Evolutionary conservation across 2,797 vertebrate genomes (phyloP), one percentile per base, ranked within the genome.

Genomic region (Chaetophractus vellerosus): DNA sequence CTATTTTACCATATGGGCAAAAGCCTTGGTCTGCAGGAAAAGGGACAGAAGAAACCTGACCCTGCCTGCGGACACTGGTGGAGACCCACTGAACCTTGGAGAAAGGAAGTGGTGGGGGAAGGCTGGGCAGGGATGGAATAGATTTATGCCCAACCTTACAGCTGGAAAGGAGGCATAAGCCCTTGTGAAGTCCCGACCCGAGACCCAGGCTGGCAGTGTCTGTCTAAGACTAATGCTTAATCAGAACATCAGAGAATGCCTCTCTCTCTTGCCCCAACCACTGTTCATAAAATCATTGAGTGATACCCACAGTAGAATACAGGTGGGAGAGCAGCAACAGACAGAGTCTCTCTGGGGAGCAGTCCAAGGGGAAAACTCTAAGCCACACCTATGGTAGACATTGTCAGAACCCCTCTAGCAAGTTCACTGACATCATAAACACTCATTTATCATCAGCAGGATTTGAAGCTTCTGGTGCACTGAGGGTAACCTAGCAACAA

Each of bases 261-360:
- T 23, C 28, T n/a, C 16, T 33, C 11, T 48, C 5, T 21, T 2
- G 1, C 9, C 38, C 3, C 45, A 0, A 0, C 33, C 31, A n/a
- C 36, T 2, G 5, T 5, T 3, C 26, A 10, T 9, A 45, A 26
- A 38, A 11, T 9, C 15, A 23, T 2, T 9, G 59, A 68, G 38
- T 7, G 52, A 38, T 69, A 38, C 18, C 66, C 28, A 14, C 5
- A 38, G 8, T 28, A 24, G 74, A 36, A 26, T 15, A 14, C 7
- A 55, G 4, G 1, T 6, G 21, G 45, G 63, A 28, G 14, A 57
- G 18, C 24, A 24, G 11, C 0, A n/a, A 55, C 36, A 45, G n/a
- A 57, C 18, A 7, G 0, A 21, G 64, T 66, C 50, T 50, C 14
- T 31, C 33, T 15, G 24, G 9, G 6, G n/a, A 38, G 36, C 41